Evolutionary conservation across 2,797 vertebrate genomes (phyloP), one percentile per base, ranked within the genome.

Genomic region (Petrocephalus sullivani): DNA sequence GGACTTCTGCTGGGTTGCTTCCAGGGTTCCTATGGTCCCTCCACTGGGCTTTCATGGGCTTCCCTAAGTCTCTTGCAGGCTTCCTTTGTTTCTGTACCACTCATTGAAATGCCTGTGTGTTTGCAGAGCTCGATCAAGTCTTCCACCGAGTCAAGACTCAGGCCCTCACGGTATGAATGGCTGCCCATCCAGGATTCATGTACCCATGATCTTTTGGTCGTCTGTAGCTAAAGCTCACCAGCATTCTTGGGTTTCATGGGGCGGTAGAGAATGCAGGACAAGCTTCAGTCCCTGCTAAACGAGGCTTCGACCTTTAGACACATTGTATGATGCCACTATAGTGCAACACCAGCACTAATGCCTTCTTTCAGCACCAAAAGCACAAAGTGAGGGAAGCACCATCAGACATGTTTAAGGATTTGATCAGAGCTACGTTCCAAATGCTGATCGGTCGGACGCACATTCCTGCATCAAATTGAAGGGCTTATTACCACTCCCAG

Each of bases 51-150:
- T 49, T 37, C 16, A 41, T 46, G 41, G 6, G 19, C n/a, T 78
- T 78, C 14, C 2, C 33, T 14, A 19, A 19, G 16, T 57, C 56
- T 57, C 56, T 14, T 57, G 12, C 16, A 57, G 12, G 56, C 9
- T 57, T 57, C 3, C 16, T 14, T 9, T 84, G 81, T 54, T 23
- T 51, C 8, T 51, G 21, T 23, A 12, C 81, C 49, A 51, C 28
- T 83, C 0, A 12, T 12, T 83, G 46, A 54, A 84, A 54, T 53
- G 9, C 8, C 9, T 89, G 64, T 46, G 88, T 84, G 33, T 16
- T 93, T 94, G 78, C 91, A 99, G 98, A 97, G 97, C 67, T 96
- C 97, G 46, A 95, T 95, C 64, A 98, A 97, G 94, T 97, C 97
- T 84, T 94, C 96, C 88, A 93, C 96, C 93, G 98, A 98, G 93